phyloP scores from a whole-genome alignment of 2,797 vertebrate genomes.

The Rhyacichthys aspro region DNA sequence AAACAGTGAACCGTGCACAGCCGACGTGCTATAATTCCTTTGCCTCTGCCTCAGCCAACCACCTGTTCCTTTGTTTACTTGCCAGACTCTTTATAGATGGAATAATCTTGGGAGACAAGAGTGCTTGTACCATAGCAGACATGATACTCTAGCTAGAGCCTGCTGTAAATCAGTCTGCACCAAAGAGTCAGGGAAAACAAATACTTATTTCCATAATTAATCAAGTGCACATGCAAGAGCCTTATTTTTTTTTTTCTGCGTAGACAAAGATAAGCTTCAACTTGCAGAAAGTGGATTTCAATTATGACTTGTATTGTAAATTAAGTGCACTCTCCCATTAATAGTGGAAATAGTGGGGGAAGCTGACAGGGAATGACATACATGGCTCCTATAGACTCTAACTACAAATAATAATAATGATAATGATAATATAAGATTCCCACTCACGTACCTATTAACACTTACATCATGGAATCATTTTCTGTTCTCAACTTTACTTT shows the following conservation, averaged over 20 bases:
- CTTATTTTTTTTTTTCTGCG: constrained; percentile 38
- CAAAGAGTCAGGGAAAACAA: constrained; percentile 55
- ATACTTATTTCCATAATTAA: constrained; percentile 71
- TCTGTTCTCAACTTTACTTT: no score
- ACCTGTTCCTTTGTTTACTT: constrained; percentile 74
- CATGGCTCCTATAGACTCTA: constrained; percentile 4
- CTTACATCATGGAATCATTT: no score
- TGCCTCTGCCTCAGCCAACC: constrained; percentile 64
- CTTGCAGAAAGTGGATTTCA: constrained; percentile 32
- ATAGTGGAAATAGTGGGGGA: constrained; percentile 7
- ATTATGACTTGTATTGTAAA: constrained; percentile 15
- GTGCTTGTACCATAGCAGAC: constrained; percentile 57
- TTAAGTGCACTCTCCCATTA: constrained; percentile 7
- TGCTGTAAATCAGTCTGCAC: constrained; percentile 59
- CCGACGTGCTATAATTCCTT: constrained; percentile 60
- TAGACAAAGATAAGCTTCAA: constrained; percentile 46
- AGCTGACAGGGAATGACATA: background rate
- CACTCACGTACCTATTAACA: no score
- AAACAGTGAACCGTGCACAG: constrained; percentile 59
- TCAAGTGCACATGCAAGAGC: constrained; percentile 52
- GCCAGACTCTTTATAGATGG: constrained; percentile 71
- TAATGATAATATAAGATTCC: background rate
- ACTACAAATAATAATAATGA: background rate
- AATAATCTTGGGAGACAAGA: constrained; percentile 66
- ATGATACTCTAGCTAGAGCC: constrained; percentile 61